Evolutionary conservation across 1,140 invertebrate genomes (phyloP).

Genomic region (Bombyx mandarina): DNA sequence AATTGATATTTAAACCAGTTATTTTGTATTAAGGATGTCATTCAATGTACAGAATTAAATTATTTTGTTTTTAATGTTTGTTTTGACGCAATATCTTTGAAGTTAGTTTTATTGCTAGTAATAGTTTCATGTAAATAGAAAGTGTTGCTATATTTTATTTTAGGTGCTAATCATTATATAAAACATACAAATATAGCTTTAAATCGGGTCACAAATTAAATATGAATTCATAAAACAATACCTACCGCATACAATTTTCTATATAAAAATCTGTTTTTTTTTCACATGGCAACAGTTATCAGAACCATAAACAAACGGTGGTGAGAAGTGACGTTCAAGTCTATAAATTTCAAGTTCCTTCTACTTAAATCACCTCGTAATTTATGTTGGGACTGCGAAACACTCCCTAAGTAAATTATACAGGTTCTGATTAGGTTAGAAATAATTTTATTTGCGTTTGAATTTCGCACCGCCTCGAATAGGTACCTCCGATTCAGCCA

Average conservation of each 20-base stretch:
- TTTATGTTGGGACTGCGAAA: constrained; percentile 54
- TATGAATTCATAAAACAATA: constrained; percentile 7
- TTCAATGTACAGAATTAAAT: constrained; percentile 62
- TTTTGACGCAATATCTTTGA: constrained; percentile 50
- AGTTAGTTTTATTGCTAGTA: constrained; percentile 57
- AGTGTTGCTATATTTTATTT: constrained; percentile 55
- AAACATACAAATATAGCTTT: constrained; percentile 21
- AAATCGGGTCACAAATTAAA: constrained; percentile 44
- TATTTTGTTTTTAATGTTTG: constrained; percentile 60
- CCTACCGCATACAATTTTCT: not conserved
- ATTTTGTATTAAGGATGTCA: constrained; percentile 25
- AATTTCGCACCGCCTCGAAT: constrained; percentile 44
- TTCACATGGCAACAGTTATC: constrained; percentile 52
- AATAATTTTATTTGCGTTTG: constrained; percentile 35
- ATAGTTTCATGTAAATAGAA: constrained; percentile 60
- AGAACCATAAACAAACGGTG: constrained; percentile 56
- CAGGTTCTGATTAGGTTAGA: constrained; percentile 72
- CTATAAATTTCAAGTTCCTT: constrained; percentile 56
- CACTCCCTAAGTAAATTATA: constrained; percentile 68
- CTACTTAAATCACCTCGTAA: constrained; percentile 72
- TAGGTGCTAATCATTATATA: constrained; percentile 53
- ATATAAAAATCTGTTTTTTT: not conserved
- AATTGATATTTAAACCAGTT: constrained; percentile 43
- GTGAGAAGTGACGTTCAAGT: constrained; percentile 56
- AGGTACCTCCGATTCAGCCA: constrained; percentile 40